A percentile compares a stretch with the other conserved stretches of the same genome.
These are phyloP conservation scores for Diplolepis rosae DNA, from an alignment of 2,888 invertebrate genomes.

Conservation along the genomic window DNA sequence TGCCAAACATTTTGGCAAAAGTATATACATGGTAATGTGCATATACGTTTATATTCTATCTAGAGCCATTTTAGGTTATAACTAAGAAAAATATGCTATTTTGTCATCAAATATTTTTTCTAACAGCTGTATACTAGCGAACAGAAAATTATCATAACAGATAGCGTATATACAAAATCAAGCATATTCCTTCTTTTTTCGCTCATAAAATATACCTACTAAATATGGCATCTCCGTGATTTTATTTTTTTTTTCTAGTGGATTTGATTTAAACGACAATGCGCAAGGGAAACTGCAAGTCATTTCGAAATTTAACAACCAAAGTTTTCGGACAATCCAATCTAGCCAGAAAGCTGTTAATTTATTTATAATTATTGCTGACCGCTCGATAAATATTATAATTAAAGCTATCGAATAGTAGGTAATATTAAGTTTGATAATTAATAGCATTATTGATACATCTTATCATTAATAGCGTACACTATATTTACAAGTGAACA, in stretches of 20 bases:
- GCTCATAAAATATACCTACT: slow-evolving; percentile 53
- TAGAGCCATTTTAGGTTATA: background rate
- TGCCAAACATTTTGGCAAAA: slow-evolving; percentile 14
- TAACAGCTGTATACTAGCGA: slow-evolving; percentile 6
- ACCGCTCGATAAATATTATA: slow-evolving; percentile 43
- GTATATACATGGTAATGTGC: background rate
- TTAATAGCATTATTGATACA: slow-evolving; percentile 64
- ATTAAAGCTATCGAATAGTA: slow-evolving; percentile 68
- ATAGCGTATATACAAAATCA: slow-evolving; percentile 13
- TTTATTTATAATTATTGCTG: slow-evolving; percentile 10
- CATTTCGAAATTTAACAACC: slow-evolving; percentile 3
- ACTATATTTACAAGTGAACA: slow-evolving; percentile 72
- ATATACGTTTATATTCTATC: background rate
- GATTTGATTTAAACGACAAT: slow-evolving; percentile 1
- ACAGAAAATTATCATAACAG: background rate
- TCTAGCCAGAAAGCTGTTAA: slow-evolving; percentile 30
- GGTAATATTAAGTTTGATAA: slow-evolving; percentile 62
- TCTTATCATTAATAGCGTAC: slow-evolving; percentile 63
- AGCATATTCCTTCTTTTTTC: slow-evolving; percentile 39
- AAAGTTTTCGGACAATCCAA: background rate
- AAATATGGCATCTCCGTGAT: slow-evolving; percentile 60
- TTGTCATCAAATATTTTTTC: background rate
- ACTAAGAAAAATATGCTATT: background rate
- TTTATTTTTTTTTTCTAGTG: slow-evolving; percentile 35
- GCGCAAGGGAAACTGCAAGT: slow-evolving; percentile 19